These are phyloP conservation scores for Hemicentrotus pulcherrimus DNA, from an alignment of 35 echinoderm and acorn worm species.

Conservation along the genomic window DNA sequence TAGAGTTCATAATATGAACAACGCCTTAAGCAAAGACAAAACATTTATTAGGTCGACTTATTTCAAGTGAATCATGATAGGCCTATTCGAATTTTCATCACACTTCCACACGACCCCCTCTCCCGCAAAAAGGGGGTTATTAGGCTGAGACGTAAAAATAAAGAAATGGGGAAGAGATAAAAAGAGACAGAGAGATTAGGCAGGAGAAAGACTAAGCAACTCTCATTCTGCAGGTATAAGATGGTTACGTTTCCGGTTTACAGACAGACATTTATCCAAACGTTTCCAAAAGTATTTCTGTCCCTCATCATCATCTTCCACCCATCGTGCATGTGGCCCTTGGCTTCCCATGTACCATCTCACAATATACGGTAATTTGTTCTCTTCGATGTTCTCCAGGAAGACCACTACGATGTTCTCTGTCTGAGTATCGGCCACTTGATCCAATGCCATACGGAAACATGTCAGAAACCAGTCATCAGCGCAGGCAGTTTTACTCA, in stretches of 20 bases:
- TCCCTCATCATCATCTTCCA: not conserved
- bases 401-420: not conserved
- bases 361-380: not conserved
- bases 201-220: not conserved
- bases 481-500: not conserved
- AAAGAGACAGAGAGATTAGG: not conserved
- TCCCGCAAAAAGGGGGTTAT: no score
- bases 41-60: no score
- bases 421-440: not conserved
- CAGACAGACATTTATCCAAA: not conserved
- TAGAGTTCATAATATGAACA: no score
- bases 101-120: no score
- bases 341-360: not conserved
- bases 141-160: no score
- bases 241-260: not conserved
- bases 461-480: not conserved
- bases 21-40: no score
- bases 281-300: not conserved
- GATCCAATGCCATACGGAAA: not conserved
- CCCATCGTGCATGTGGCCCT: not conserved
- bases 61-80: no score
- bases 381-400: not conserved
- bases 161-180: not conserved
- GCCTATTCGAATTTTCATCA: no score
- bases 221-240: not conserved